These are phyloP conservation scores for Macrosteles quadrilineatus DNA, from an alignment of 1,140 invertebrate genomes.

Conservation along the genomic window DNA sequence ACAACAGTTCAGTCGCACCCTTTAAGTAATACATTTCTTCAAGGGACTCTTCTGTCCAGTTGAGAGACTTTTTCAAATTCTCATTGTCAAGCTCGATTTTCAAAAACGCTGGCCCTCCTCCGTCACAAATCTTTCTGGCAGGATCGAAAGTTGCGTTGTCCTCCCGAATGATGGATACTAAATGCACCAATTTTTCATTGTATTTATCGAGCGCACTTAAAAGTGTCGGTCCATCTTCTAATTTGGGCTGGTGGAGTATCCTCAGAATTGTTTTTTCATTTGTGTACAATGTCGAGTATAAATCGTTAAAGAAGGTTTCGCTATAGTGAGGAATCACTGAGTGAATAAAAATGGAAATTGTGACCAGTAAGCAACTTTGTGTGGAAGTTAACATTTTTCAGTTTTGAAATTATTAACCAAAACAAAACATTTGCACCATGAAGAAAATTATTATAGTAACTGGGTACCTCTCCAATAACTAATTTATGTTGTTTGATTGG, in stretches of 20 bases:
- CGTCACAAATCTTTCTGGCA: neutral
- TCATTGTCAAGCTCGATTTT: constrained; percentile 1
- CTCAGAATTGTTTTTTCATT: neutral
- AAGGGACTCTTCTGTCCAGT: neutral
- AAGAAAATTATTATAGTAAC: too few relatives aligned
- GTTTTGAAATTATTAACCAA: too few relatives aligned
- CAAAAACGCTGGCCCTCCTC: neutral
- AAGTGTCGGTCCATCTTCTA: neutral
- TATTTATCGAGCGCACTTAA: neutral
- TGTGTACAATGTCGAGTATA: neutral
- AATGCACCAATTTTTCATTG: neutral
- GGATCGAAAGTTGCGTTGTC: neutral
- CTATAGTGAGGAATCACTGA: neutral
- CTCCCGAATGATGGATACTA: neutral
- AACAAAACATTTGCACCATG: too few relatives aligned
- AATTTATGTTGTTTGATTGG: too few relatives aligned
- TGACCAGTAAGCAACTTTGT: too few relatives aligned
- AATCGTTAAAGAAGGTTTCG: neutral
- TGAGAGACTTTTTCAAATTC: neutral
- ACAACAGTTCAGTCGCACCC: neutral
- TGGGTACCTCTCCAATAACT: too few relatives aligned
- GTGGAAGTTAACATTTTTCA: too few relatives aligned
- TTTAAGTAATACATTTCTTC: neutral
- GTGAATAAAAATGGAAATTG: too few relatives aligned
- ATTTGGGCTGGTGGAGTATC: neutral